These are phyloP conservation scores for Ectropis crepuscularia DNA, from an alignment of 2,888 invertebrate species.

Conservation along the genomic window DNA sequence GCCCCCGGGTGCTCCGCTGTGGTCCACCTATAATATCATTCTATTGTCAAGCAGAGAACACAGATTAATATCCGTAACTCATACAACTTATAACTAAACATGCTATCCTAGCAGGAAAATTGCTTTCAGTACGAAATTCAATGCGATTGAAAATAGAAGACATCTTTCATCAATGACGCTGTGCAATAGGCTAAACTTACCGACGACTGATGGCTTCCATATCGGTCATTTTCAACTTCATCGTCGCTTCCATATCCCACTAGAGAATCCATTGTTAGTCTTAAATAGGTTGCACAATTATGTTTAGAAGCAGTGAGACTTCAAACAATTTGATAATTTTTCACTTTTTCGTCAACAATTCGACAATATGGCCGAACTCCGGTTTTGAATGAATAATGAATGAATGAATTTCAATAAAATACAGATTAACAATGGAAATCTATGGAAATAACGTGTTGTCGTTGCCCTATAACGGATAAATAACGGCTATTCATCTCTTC, in stretches of 20 bases:
- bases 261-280: slow-evolving; percentile 88
- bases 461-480: no score
- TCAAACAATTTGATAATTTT: slow-evolving; percentile 1
- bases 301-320: not conserved
- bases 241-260: slow-evolving; percentile 92
- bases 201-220: slow-evolving; percentile 60
- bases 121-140: not conserved
- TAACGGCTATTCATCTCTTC: no score
- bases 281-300: not conserved
- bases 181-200: slow-evolving; percentile 58
- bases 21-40: slow-evolving; percentile 81
- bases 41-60: slow-evolving; percentile 87
- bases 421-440: no score
- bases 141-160: slow-evolving; percentile 3
- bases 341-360: slow-evolving; percentile 12
- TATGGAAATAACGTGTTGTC: no score
- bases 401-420: no score
- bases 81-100: slow-evolving; percentile 25
- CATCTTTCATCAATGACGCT: slow-evolving; percentile 49
- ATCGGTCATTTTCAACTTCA: slow-evolving; percentile 85
- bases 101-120: not conserved
- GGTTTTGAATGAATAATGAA: not conserved
- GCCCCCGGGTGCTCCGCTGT: slow-evolving; percentile 51
- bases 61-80: slow-evolving; percentile 73
- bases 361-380: not conserved